Evolutionary conservation across 1,140 invertebrate species (phyloP), one percentile per base, ranked within the genome.

Genomic region (Lanistes nyassanus): DNA sequence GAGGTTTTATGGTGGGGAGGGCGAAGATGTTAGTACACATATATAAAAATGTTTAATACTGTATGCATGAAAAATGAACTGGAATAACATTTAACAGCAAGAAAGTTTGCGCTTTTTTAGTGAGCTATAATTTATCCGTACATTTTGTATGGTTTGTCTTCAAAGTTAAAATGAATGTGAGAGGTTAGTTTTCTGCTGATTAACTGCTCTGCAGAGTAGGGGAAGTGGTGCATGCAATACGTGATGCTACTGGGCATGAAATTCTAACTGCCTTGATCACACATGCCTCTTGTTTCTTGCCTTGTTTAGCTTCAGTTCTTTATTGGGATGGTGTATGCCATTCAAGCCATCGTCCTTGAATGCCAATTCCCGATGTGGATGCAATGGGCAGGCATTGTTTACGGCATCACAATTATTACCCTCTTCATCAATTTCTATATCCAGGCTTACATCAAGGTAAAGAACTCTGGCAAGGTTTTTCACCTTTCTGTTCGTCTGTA

Each of bases 351-450:
- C 62, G 83, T 83, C 76, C 62, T 80, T 56, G 83, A 82, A 23
- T 88, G 87, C 78, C 79, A 82, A 47, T 87, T 80, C 69, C 86
- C 87, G 55, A 72, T 77, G 36, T 87, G 86, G 86, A 87, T 88
- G 85, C 80, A 84, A 74, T 85, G 79, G 75, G 76, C 81, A 7
- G 83, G 80, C 16, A 78, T 88, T 21, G 74, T 79, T 26, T 88
- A 88, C 65, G 87, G 87, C 42, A 79, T 83, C 37, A 86, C 85
- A 13, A 88, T 88, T 55, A 85, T 88, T 53, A 69, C 84, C 53
- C 81, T 88, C 23, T 88, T 88, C 79, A 69, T 85, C 77, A 88
- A 88, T 85, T 88, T 88, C 79, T 88, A 88, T 79, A 81, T 83
- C 55, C 83, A 86, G 77, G 81, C 82, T 19, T 87, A 87, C 79